These are phyloP conservation scores for Athalia rosae DNA, from an alignment of 2,888 invertebrate genomes.

Conservation along the genomic window DNA sequence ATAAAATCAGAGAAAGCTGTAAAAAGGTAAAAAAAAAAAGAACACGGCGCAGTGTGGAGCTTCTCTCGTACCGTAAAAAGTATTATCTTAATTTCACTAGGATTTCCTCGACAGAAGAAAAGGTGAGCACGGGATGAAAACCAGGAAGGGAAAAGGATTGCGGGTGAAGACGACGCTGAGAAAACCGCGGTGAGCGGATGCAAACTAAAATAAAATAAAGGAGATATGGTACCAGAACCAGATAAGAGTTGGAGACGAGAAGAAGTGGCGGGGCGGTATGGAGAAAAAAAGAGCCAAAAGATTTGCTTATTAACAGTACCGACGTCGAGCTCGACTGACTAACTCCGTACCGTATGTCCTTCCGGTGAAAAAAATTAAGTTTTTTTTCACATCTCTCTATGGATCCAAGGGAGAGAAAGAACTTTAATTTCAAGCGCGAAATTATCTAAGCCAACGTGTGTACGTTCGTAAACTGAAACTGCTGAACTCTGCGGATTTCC, in stretches of 20 bases:
- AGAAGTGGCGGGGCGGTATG: not conserved
- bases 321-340: too few species aligned
- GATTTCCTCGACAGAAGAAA: not conserved
- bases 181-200: too few species aligned
- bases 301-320: constrained; percentile 34
- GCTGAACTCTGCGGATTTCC: too few species aligned
- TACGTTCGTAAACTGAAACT: too few species aligned
- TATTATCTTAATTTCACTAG: constrained; percentile 21
- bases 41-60: not conserved
- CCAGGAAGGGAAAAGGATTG: not conserved
- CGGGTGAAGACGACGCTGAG: too few species aligned
- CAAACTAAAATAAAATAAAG: not conserved
- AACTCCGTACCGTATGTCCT: too few species aligned
- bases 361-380: too few species aligned
- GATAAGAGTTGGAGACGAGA: not conserved
- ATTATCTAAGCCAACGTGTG: too few species aligned
- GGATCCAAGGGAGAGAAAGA: too few species aligned
- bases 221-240: not conserved
- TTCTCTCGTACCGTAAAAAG: not conserved
- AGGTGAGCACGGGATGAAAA: not conserved
- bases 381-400: too few species aligned
- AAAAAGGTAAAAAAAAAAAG: not conserved
- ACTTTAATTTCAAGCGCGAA: too few species aligned
- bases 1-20: not conserved
- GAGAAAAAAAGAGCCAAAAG: not conserved